Conservation (phyloP, 2,888 invertebrate species). For the Apantesis nais region DNA sequence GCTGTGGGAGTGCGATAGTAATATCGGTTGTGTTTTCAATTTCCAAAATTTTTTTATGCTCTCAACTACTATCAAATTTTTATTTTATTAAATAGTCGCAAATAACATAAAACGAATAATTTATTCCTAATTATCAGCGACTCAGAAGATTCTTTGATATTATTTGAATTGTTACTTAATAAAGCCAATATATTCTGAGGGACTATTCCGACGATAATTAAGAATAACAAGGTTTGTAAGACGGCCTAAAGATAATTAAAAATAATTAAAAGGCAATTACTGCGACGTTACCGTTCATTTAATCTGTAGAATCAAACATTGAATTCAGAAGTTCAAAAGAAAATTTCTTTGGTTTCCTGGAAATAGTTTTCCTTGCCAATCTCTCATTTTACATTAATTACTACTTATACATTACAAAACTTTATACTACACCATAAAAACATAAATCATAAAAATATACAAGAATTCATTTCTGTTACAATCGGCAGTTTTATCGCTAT, state of each 20-base stretch:
- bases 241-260: too few relatives aligned
- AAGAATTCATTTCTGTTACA: too few relatives aligned
- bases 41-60: neutral
- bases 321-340: neutral
- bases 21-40: constrained; percentile 1
- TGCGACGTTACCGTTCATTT: too few relatives aligned
- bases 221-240: neutral
- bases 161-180: neutral
- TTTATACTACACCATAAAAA: too few relatives aligned
- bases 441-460: too few relatives aligned
- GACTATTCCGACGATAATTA: neutral
- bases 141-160: neutral
- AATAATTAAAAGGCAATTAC: too few relatives aligned
- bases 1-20: constrained; percentile 8
- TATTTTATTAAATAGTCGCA: neutral
- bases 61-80: neutral
- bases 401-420: too few relatives aligned
- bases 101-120: neutral
- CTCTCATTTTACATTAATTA: too few relatives aligned
- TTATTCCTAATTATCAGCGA: neutral
- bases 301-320: neutral
- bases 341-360: neutral
- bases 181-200: neutral
- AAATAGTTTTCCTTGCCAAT: neutral
- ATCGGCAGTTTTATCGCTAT: too few relatives aligned